These are phyloP conservation scores for Pyrgus malvae DNA, from an alignment of 2,888 invertebrate genomes.

Conservation along the genomic window DNA sequence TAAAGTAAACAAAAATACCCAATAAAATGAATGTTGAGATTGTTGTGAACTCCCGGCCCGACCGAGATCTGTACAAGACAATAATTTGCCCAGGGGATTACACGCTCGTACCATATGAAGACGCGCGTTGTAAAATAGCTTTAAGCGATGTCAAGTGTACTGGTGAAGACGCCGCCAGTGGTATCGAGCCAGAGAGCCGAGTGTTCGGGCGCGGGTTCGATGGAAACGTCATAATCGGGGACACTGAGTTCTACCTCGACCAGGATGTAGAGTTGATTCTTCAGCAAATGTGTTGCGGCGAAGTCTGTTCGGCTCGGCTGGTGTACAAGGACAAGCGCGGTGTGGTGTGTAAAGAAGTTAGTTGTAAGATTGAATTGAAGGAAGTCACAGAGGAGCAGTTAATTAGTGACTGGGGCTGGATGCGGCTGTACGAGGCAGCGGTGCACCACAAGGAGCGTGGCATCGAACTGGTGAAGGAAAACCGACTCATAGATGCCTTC, in stretches of 20 bases:
- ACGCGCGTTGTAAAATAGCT: slow-evolving; percentile 63
- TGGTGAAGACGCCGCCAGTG: slow-evolving; percentile 48
- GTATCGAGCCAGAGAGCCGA: slow-evolving; percentile 57
- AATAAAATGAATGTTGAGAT: slow-evolving; percentile 51
- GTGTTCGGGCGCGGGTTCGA: slow-evolving; percentile 61
- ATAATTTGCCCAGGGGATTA: slow-evolving; percentile 64
- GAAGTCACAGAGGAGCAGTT: slow-evolving; percentile 70
- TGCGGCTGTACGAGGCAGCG: slow-evolving; percentile 74
- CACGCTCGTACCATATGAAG: slow-evolving; percentile 66
- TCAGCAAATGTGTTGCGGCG: slow-evolving; percentile 76
- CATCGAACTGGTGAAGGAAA: slow-evolving; percentile 84
- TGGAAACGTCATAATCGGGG: slow-evolving; percentile 74
- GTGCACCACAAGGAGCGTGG: slow-evolving; percentile 80
- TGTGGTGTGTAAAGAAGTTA: slow-evolving; percentile 54
- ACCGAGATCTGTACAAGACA: slow-evolving; percentile 65
- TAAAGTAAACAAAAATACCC: neutral
- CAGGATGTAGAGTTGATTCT: slow-evolving; percentile 77
- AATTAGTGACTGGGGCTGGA: slow-evolving; percentile 81
- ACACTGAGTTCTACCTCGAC: slow-evolving; percentile 72
- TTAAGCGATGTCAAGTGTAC: slow-evolving; percentile 55
- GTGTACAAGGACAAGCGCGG: slow-evolving; percentile 54
- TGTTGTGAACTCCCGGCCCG: slow-evolving; percentile 54
- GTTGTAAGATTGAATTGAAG: slow-evolving; percentile 64
- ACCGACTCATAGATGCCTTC: slow-evolving; percentile 86
- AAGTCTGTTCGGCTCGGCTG: slow-evolving; percentile 63